phyloP scores from a whole-genome alignment of 2,113 vertebrate species.

The Paradisaea rubra region DNA sequence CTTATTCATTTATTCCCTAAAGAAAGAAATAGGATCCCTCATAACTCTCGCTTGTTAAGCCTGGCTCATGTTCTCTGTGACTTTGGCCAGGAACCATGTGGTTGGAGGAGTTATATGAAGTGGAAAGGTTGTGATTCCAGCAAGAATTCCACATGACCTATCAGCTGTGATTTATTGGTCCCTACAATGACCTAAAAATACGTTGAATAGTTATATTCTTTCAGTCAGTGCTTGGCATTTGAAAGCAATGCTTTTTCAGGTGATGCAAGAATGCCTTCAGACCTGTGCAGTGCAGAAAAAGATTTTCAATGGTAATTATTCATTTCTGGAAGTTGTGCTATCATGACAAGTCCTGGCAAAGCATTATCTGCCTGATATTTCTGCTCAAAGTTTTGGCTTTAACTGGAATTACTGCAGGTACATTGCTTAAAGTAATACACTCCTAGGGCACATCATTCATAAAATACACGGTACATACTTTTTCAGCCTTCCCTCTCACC shows the following conservation, averaged over 20 bases:
- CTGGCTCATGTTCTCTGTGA: neutral
- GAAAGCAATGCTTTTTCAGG: neutral
- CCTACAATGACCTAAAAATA: neutral
- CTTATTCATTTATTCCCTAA: neutral
- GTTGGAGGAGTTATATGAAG: neutral
- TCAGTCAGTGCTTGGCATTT: neutral
- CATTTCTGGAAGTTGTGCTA: neutral
- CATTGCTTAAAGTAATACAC: neutral
- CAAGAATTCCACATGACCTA: neutral
- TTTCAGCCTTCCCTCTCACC: neutral
- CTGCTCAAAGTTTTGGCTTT: neutral
- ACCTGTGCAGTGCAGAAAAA: neutral
- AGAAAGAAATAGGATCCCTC: constrained; percentile 1
- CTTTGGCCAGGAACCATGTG: neutral
- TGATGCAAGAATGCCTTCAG: neutral
- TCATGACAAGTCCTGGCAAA: neutral
- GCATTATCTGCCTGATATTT: neutral
- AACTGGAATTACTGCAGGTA: neutral
- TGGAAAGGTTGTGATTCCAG: neutral
- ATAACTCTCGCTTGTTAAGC: neutral
- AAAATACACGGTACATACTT: neutral
- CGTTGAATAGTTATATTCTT: neutral
- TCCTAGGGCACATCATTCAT: neutral
- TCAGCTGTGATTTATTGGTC: neutral
- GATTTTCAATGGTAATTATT: neutral